A percentile compares a stretch with the other conserved stretches of the same genome.
These are phyloP conservation scores for Cryptoblepharus egeriae DNA, from an alignment of 2,797 vertebrate species.

Conservation along the genomic window DNA sequence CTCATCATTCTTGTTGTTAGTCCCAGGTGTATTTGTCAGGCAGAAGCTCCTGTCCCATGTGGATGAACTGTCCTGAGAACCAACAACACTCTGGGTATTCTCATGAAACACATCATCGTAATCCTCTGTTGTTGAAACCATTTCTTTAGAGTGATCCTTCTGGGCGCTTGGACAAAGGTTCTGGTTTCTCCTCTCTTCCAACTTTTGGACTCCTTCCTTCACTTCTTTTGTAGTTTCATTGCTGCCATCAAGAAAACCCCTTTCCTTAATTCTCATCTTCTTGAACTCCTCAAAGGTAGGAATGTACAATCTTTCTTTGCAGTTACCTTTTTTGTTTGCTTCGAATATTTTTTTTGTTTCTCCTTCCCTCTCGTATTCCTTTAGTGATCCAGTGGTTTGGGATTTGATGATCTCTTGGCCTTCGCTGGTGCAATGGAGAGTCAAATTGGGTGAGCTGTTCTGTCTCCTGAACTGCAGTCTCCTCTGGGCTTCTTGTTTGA, in stretches of 20 bases:
- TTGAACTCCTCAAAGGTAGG: slow-evolving; percentile 92
- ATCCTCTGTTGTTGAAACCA: slow-evolving; percentile 30
- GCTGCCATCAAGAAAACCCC: slow-evolving; percentile 28
- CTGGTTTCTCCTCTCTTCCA: slow-evolving; percentile 28
- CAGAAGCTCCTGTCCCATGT: slow-evolving; percentile 51
- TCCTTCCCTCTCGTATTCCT: slow-evolving; percentile 20
- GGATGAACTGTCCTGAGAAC: slow-evolving; percentile 29
- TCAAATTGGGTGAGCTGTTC: slow-evolving; percentile 85
- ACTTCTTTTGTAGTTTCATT: slow-evolving; percentile 40
- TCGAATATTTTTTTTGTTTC: slow-evolving; percentile 35
- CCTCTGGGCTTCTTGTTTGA: slow-evolving; percentile 86
- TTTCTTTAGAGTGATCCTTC: slow-evolving; percentile 38
- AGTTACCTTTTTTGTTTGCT: slow-evolving; percentile 68
- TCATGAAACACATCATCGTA: slow-evolving; percentile 61
- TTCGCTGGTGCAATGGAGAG: slow-evolving; percentile 66
- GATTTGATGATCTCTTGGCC: slow-evolving; percentile 71
- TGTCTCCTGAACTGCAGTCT: slow-evolving; percentile 85
- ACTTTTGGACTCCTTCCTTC: slow-evolving; percentile 5
- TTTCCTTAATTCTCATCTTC: slow-evolving; percentile 84
- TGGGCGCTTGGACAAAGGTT: slow-evolving; percentile 3
- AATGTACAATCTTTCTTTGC: slow-evolving; percentile 82
- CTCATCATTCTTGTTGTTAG: slow-evolving; percentile 43
- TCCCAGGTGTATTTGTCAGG: slow-evolving; percentile 37
- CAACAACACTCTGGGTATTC: slow-evolving; percentile 43
- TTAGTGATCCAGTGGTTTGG: slow-evolving; percentile 79